A percentile compares a stretch with the other conserved stretches of the same genome.
Evolutionary conservation across 2,113 vertebrate genomes (phyloP).

Genomic region (Talpa occidentalis): DNA sequence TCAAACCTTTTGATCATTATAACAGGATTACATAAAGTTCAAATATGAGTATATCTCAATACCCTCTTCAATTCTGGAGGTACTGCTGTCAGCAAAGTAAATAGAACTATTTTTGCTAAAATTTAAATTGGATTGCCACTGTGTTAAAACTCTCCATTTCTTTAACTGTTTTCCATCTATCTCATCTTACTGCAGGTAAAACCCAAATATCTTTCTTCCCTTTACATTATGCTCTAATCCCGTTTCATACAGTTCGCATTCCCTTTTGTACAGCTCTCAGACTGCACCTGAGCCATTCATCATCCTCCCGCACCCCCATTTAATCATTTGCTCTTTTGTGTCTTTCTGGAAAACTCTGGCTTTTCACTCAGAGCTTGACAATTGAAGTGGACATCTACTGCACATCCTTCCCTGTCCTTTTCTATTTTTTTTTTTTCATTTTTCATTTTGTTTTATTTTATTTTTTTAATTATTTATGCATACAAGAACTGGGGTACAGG

Average conservation of each 20-base stretch:
- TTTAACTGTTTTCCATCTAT: not conserved
- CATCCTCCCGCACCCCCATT: accelerated
- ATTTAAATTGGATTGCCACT: not conserved
- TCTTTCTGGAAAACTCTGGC: not conserved
- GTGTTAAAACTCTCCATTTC: not conserved
- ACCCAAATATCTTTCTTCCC: too few species aligned
- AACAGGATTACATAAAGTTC: not conserved
- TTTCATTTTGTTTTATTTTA: too few species aligned
- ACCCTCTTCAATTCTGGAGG: not conserved
- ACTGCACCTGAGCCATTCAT: accelerated
- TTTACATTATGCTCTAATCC: not conserved
- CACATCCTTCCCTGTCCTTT: not conserved
- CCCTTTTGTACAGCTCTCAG: accelerated
- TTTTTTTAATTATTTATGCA: too few species aligned
- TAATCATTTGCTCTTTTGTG: not conserved
- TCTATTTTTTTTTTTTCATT: not conserved
- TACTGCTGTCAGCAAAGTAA: not conserved
- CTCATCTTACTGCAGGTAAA: not conserved
- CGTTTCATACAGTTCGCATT: accelerated
- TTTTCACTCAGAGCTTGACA: too few species aligned
- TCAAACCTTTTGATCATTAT: not conserved
- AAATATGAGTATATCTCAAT: not conserved
- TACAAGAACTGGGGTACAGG: too few species aligned
- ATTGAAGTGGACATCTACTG: not conserved
- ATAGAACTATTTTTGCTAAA: not conserved